Conservation (phyloP, 2,113 vertebrate species). For the Vidua chalybeata region DNA sequence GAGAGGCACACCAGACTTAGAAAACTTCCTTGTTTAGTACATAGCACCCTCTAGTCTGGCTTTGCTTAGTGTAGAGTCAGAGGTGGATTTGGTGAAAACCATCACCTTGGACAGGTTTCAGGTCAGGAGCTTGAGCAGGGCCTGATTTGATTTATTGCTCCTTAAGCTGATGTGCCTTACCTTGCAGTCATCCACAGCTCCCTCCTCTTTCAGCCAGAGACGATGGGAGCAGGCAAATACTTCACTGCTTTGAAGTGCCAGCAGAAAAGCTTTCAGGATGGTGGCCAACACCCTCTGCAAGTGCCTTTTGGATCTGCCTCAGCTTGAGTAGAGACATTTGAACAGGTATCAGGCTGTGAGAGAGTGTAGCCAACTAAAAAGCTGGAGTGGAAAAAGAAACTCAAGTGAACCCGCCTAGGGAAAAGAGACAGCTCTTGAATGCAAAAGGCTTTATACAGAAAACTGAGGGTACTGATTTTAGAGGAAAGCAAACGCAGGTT, state of each 20-base stretch:
- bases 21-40: neutral
- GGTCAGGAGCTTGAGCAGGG: neutral
- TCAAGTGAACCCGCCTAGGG: neutral
- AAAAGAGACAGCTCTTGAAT: neutral
- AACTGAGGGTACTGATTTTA: neutral
- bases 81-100: neutral
- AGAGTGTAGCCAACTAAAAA: neutral
- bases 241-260: constrained; percentile 14
- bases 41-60: neutral
- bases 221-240: neutral
- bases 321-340: constrained; percentile 12
- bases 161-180: neutral
- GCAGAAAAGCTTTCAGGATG: constrained; percentile 4
- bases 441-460: neutral
- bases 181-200: neutral
- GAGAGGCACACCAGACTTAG: neutral
- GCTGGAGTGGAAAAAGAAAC: constrained; percentile 4
- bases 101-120: neutral
- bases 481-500: neutral
- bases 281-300: constrained; percentile 27
- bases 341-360: neutral
- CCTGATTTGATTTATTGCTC: neutral
- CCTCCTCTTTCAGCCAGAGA: neutral
- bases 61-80: neutral
- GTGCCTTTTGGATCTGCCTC: constrained; percentile 11